Conservation (phyloP, 1,140 invertebrate genomes). For the Campodea augens region DNA sequence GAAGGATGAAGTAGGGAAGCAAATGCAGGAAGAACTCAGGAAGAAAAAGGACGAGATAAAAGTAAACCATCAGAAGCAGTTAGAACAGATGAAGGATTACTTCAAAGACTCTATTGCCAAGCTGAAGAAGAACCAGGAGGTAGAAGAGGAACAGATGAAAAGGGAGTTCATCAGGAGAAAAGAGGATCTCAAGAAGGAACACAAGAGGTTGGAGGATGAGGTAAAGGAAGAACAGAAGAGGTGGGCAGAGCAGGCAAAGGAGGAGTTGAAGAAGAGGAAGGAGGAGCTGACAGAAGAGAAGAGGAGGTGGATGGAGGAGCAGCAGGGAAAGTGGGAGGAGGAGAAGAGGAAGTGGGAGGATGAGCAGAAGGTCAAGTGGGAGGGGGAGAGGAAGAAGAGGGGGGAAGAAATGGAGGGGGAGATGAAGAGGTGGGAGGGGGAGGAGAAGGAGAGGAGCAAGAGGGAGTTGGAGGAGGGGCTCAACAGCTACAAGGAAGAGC, state of each 20-base stretch:
- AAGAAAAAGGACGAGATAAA: no score
- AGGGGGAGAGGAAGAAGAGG: not conserved
- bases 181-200: not conserved
- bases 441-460: constrained; percentile 5
- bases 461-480: not conserved
- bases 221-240: not conserved
- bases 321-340: constrained; percentile 2
- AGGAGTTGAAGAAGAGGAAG: not conserved
- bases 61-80: no score
- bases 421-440: constrained; percentile 5
- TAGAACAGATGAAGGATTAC: no score
- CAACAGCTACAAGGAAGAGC: not conserved
- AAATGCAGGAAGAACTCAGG: no score
- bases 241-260: not conserved
- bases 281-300: not conserved
- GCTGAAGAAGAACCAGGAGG: no score
- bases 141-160: no score
- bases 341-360: constrained; percentile 1
- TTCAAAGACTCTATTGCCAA: no score
- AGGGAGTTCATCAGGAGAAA: no score
- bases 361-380: not conserved
- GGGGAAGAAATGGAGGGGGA: not conserved
- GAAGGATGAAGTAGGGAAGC: no score
- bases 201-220: not conserved
- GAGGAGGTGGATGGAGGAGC: constrained; percentile 5